Evolutionary conservation across 1,140 invertebrate genomes (phyloP).

Genomic region (Calephelis virginiensis): DNA sequence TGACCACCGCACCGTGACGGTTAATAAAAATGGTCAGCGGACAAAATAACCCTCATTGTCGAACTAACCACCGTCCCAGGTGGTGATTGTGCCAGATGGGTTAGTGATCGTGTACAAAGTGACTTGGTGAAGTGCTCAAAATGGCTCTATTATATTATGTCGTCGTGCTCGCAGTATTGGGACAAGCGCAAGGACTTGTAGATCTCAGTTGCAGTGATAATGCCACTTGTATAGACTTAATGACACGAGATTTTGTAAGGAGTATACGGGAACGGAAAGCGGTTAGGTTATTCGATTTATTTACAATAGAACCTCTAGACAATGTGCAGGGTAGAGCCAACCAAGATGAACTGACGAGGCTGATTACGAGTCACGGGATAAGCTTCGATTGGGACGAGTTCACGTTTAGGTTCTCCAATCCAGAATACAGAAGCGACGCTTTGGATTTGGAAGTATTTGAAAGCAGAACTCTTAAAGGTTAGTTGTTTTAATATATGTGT

Average conservation of each 20-base stretch:
- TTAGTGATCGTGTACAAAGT: constrained; percentile 44
- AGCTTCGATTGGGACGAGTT: constrained; percentile 76
- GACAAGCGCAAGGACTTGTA: constrained; percentile 46
- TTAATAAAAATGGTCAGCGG: constrained; percentile 69
- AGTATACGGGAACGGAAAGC: constrained; percentile 64
- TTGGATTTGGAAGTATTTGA: constrained; percentile 69
- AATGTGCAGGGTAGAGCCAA: constrained; percentile 56
- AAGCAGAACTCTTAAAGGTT: constrained; percentile 70
- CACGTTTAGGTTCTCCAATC: constrained; percentile 70
- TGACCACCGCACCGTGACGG: constrained; percentile 62
- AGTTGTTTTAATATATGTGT: constrained; percentile 21
- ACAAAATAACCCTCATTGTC: constrained; percentile 56
- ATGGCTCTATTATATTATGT: constrained; percentile 60
- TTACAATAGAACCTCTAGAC: constrained; percentile 68
- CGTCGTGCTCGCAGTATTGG: constrained; percentile 48
- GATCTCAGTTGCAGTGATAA: constrained; percentile 74
- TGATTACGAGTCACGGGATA: constrained; percentile 73
- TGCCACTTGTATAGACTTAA: constrained; percentile 71
- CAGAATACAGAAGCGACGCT: constrained; percentile 59
- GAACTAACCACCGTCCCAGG: constrained; percentile 56
- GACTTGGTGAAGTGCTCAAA: constrained; percentile 45
- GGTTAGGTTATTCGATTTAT: constrained; percentile 62
- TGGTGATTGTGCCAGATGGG: constrained; percentile 36
- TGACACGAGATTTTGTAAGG: constrained; percentile 63
- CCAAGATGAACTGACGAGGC: constrained; percentile 57